These are phyloP conservation scores for Protobothrops mucrosquamatus DNA, from an alignment of 2,113 vertebrate species.

Conservation along the genomic window DNA sequence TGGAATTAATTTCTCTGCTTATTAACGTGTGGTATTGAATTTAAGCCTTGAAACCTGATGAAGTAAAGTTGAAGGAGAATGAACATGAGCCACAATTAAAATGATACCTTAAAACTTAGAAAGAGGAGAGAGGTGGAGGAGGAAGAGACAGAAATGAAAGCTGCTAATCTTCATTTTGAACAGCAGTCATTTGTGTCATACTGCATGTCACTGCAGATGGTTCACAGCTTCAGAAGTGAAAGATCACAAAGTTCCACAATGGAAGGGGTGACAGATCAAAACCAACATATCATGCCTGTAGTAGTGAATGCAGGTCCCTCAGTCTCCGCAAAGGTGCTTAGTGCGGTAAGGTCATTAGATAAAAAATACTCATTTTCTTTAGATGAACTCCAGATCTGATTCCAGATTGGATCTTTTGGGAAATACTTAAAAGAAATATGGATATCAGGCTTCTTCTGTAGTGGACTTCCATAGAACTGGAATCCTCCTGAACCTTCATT, in stretches of 20 bases:
- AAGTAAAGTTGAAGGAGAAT: constrained; percentile 46
- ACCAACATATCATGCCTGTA: not conserved
- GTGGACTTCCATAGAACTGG: not conserved
- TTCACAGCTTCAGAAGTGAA: not conserved
- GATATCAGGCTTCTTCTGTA: not conserved
- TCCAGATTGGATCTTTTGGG: not conserved
- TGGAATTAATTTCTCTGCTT: constrained; percentile 54
- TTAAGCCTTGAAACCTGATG: constrained; percentile 37
- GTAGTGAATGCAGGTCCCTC: not conserved
- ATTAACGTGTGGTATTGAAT: constrained; percentile 49
- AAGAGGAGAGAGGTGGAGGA: not conserved
- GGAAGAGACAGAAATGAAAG: not conserved
- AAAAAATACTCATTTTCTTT: not conserved
- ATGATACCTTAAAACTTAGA: constrained; percentile 9
- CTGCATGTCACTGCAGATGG: not conserved
- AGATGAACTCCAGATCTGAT: not conserved
- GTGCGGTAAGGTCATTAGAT: not conserved
- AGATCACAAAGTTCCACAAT: not conserved
- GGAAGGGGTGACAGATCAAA: not conserved
- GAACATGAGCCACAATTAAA: constrained; percentile 41
- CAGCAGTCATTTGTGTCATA: not conserved
- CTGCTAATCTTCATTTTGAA: not conserved
- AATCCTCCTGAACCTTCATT: not conserved
- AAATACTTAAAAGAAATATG: not conserved
- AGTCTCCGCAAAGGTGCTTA: not conserved